Percentiles rank a stretch among this genome's conserved stretches.
These are phyloP conservation scores for Drosophila leonis DNA, from an alignment of 2,888 invertebrate species.

Conservation along the genomic window DNA sequence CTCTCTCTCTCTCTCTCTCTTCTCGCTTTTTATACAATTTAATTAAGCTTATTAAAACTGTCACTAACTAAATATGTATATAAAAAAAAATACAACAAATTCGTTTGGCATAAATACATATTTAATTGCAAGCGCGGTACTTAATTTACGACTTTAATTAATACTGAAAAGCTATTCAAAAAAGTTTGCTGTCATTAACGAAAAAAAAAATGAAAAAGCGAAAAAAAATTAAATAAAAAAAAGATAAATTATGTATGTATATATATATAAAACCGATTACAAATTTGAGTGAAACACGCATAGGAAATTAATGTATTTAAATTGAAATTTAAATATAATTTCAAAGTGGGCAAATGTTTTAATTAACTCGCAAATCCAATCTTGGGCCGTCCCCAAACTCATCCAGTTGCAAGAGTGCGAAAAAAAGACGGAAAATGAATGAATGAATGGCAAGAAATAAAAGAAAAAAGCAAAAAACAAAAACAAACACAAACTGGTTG, in stretches of 20 bases:
- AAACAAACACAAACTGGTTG: conserved; percentile 59
- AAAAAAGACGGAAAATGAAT: conserved; percentile 32
- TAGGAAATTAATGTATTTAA: conserved; percentile 22
- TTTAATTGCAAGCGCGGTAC: conserved; percentile 50
- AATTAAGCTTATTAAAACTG: conserved; percentile 72
- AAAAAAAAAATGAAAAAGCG: neutral
- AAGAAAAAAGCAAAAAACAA: conserved; percentile 19
- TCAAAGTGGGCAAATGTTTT: conserved; percentile 57
- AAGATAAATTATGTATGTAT: conserved; percentile 2
- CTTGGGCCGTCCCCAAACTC: conserved; percentile 70
- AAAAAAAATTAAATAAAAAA: neutral
- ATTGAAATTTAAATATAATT: conserved; percentile 33
- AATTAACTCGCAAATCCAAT: conserved; percentile 67
- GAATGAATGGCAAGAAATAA: conserved; percentile 33
- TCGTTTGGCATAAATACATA: conserved; percentile 51
- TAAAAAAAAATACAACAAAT: neutral
- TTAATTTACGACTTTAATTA: conserved; percentile 63
- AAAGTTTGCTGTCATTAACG: conserved; percentile 12
- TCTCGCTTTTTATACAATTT: conserved; percentile 51
- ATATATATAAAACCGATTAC: neutral
- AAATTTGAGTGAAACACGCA: conserved; percentile 10
- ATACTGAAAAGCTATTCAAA: conserved; percentile 15
- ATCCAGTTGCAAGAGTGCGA: conserved; percentile 42
- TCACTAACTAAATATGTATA: conserved; percentile 34
- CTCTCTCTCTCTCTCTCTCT: conserved; percentile 22